Evolutionary conservation across 2,888 invertebrate species (phyloP), one percentile per base, ranked within the genome.

Genomic region (Lasioglossum lativentre): DNA sequence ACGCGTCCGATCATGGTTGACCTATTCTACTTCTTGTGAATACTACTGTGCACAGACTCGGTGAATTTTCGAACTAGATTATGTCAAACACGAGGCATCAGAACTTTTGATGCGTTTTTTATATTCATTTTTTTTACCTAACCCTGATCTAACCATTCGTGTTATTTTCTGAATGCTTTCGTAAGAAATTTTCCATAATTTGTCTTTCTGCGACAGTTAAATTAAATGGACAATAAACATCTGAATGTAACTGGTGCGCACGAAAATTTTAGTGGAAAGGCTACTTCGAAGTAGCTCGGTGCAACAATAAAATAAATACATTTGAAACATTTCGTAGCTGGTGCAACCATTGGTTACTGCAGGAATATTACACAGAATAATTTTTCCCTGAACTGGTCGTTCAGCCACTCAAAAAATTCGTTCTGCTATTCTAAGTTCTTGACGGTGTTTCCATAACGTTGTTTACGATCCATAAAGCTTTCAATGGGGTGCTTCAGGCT

Each of bases 391-490:
- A 19, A 16, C 30, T 12, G 42, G 27, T 34, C 75, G 63, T 66
- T 10, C 34, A 8, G 12, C 30, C 45, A 14, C n/a, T 68, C 34
- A 16, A 76, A 79, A 82, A 79, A 73, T 80, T 82, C 76, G 74
- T 74, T 40, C 59, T 23, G 42, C 23, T 30, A 40, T 52, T 34
- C 59, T 47, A 75, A 59, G 74, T 71, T 70, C 34, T 45, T 27
- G 40, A 40, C 30, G 70, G 2, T n/a, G 72, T 74, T 77, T 68
- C 78, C 66, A 71, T 59, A 72, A 63, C 34, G 77, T 80, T 89
- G 86, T 90, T 90, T 90, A 90, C 88, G 86, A 90, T 87, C 89
- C 86, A 79, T 86, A 85, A 80, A 78, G 84, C 79, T 87, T 90
- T 81, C 70, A 80, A 68, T 78, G 56, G 42, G n/a, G 38, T 68